These are phyloP conservation scores for Sturnus vulgaris DNA, from an alignment of 2,113 vertebrate genomes.

Conservation along the genomic window DNA sequence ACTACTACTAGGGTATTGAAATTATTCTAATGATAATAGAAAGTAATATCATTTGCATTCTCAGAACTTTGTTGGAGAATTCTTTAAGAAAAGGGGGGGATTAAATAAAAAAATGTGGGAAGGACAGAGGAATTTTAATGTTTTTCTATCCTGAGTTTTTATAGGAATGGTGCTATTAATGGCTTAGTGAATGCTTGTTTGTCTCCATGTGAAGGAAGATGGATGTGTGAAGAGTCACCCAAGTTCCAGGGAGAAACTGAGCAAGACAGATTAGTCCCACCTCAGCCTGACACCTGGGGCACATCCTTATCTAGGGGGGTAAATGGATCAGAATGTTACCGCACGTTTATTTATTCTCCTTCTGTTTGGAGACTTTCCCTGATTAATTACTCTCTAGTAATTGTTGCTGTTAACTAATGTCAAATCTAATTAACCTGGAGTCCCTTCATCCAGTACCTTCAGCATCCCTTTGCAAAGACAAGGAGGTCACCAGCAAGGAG, in stretches of 20 bases:
- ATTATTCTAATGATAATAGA: not conserved
- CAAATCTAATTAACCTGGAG: conserved; percentile 80
- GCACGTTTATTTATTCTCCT: conserved; percentile 82
- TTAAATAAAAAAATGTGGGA: not conserved
- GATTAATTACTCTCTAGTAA: conserved; percentile 84
- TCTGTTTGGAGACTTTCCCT: conserved; percentile 84
- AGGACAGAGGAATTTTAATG: not conserved
- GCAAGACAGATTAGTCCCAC: conserved; percentile 71
- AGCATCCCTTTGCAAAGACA: conserved; percentile 34
- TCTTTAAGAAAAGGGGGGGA: not conserved
- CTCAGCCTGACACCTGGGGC: conserved; percentile 76
- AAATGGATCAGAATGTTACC: conserved; percentile 67
- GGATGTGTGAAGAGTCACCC: conserved; percentile 65
- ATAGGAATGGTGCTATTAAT: conserved; percentile 25
- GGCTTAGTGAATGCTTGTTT: conserved; percentile 52
- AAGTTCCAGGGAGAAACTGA: conserved; percentile 58
- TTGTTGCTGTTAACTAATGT: conserved; percentile 81
- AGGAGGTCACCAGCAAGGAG: conserved; percentile 72
- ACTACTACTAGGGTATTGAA: not conserved
- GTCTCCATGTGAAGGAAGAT: conserved; percentile 48
- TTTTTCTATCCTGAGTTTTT: not conserved
- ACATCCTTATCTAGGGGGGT: conserved; percentile 67
- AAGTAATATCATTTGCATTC: not conserved
- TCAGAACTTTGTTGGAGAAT: not conserved
- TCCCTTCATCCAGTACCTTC: conserved; percentile 63